Percentiles rank a stretch among this genome's conserved stretches.
Conservation (phyloP, 2,888 invertebrate species). For the Polydrusus pterygomalis region DNA sequence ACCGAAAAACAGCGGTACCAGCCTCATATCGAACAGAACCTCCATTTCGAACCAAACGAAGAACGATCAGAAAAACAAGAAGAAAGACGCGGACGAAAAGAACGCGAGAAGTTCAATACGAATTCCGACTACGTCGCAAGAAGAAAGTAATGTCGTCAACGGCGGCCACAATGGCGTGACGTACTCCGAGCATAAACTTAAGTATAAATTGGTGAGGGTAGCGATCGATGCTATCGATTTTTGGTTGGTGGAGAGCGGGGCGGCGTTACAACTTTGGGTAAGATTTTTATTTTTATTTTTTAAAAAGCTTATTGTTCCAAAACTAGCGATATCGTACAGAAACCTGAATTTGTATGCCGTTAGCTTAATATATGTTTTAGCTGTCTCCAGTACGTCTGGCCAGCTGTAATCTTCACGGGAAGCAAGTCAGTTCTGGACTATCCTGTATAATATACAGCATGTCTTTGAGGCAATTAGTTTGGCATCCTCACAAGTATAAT, state of each 20-base stretch:
- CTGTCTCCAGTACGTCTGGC: slow-evolving; percentile 91
- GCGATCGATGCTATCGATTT: slow-evolving; percentile 93
- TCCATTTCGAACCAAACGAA: slow-evolving; percentile 47
- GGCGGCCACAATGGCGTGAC: slow-evolving; percentile 28
- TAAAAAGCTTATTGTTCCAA: no score
- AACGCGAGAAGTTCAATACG: slow-evolving; percentile 53
- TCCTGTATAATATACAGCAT: slow-evolving; percentile 82
- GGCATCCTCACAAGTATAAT: slow-evolving; percentile 70
- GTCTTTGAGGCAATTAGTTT: slow-evolving; percentile 69
- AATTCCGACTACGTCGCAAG: slow-evolving; percentile 58
- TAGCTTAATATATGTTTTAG: slow-evolving; percentile 67
- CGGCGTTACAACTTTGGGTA: slow-evolving; percentile 90
- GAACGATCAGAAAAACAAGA: slow-evolving; percentile 53
- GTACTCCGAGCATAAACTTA: slow-evolving; percentile 75
- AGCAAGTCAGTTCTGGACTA: slow-evolving; percentile 91
- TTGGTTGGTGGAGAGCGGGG: slow-evolving; percentile 91
- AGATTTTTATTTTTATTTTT: slow-evolving; percentile 48
- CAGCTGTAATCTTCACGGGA: slow-evolving; percentile 96
- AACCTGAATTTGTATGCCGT: not conserved
- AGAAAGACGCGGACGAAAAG: slow-evolving; percentile 54
- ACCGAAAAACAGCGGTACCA: slow-evolving; percentile 62
- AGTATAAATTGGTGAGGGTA: slow-evolving; percentile 94
- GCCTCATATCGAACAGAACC: slow-evolving; percentile 57
- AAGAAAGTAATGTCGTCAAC: slow-evolving; percentile 56
- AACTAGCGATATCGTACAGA: no score